These are phyloP conservation scores for Drosophila affinis DNA, from an alignment of 2,888 invertebrate species.

Conservation along the genomic window DNA sequence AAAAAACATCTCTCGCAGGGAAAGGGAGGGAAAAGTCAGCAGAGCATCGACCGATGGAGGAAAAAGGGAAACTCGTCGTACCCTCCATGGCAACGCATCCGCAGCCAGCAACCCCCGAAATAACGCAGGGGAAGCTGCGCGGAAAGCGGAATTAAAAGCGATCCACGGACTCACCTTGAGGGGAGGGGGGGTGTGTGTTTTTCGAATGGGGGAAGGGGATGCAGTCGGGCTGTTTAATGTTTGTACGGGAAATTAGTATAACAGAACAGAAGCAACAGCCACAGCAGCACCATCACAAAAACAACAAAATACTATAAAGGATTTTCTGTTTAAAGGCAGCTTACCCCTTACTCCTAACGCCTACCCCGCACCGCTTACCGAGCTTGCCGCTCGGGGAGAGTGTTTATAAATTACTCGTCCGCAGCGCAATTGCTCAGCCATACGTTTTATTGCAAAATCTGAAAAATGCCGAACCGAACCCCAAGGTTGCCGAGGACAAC, in stretches of 20 bases:
- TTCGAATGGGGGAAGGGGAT: constrained; percentile 22
- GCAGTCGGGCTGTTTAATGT: constrained; percentile 66
- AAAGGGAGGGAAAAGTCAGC: constrained; percentile 7
- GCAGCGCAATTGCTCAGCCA: constrained; percentile 65
- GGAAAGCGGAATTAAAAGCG: constrained; percentile 63
- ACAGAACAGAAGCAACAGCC: constrained; percentile 35
- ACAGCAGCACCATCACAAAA: constrained; percentile 41
- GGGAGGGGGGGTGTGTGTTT: constrained; percentile 27
- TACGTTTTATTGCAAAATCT: constrained; percentile 75
- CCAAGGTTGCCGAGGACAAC: constrained; percentile 50
- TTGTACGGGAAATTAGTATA: constrained; percentile 65
- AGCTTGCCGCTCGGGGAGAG: constrained; percentile 12
- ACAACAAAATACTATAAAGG: constrained; percentile 42
- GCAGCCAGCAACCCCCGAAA: constrained; percentile 61
- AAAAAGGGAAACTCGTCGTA: constrained; percentile 1
- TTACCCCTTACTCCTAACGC: neutral
- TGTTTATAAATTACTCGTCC: constrained; percentile 68
- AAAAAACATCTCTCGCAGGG: constrained; percentile 17
- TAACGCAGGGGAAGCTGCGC: constrained; percentile 49
- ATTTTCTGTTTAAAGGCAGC: constrained; percentile 55
- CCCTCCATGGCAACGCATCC: constrained; percentile 47
- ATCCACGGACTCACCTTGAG: constrained; percentile 20
- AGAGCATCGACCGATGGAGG: neutral
- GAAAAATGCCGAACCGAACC: constrained; percentile 47
- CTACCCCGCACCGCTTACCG: neutral